Base-by-base conservation (phyloP, 2,113 vertebrate genomes). In the Protomyctophum bolini region DNA sequence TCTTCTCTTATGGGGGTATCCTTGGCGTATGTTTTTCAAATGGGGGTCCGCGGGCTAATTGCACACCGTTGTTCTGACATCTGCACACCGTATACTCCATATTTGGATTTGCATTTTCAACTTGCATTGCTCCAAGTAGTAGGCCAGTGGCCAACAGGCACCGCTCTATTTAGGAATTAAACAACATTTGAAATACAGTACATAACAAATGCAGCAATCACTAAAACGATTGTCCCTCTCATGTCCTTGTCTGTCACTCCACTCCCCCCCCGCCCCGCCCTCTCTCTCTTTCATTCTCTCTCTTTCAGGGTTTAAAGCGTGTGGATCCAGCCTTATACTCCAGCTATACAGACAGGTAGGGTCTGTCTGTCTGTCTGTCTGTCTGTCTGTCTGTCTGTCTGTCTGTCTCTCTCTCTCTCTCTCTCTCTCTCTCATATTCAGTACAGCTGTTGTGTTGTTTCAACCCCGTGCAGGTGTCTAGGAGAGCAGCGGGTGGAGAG, bases 261-360 rank as follows among this genome's bases (percentile, higher is more conserved):
- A 3, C 29, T 6, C 46, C 47, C 12, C 45, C 15, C n/a, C 48
- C 62, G 2, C 7, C 14, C 48, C 10, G 9, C 48, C 1, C 48
- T 28, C 48, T 49, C 50, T 12, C 33, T 41, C 33, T 41, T 3
- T 41, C 33, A 4, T 6, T 41, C 1, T 41, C 33, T 62, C 60
- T 28, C n/a, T 66, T 41, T 41, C 88, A 99, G 97, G 95, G 96
- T 72, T 86, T 98, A 82, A 97, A 95, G 91, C 96, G 94, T 86
- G 95, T 99, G 87, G 92, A 97, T 45, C 87, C 91, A 0, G 87
- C 73, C 6, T 86, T 98, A 4, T 98, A 95, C 86, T 92, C 95
- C 45, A 86, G 88, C 68, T 91, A 87, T 8, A 85, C 81, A 6
- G 69, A 80, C 87, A 86, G 82, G 90, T 91, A 77, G 10, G 82